Evolutionary conservation across 92 coral and sea anemone genomes (phyloP).

Genomic region (Desmophyllum pertusum): DNA sequence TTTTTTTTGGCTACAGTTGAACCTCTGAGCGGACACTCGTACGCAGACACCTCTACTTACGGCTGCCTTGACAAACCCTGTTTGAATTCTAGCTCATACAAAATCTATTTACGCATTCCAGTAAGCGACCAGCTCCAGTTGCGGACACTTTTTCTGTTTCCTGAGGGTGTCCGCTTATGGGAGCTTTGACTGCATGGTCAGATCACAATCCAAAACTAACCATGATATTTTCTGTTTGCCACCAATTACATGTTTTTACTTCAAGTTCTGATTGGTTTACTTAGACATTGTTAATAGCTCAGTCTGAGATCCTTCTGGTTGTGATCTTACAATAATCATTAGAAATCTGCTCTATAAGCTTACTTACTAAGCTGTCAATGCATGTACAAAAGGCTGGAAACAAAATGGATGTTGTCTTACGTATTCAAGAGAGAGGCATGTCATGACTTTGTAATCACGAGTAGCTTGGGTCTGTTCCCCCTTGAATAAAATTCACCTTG

Average conservation of each 20-base stretch:
- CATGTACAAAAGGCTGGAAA: not conserved
- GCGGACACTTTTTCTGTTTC: too few species aligned
- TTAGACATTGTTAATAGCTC: not conserved
- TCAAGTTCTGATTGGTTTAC: not conserved
- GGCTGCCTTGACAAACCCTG: too few species aligned
- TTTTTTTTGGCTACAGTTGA: too few species aligned
- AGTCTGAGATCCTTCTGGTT: not conserved
- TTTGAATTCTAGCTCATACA: too few species aligned
- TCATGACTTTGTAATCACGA: not conserved
- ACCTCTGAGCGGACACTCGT: too few species aligned
- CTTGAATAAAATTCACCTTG: conserved; percentile 10
- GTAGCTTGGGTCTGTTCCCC: not conserved
- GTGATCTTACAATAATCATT: not conserved
- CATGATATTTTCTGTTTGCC: not conserved
- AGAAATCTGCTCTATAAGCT: not conserved
- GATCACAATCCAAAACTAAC: too few species aligned
- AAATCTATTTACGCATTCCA: too few species aligned
- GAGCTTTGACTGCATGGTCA: too few species aligned
- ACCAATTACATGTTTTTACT: not conserved
- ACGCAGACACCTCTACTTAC: too few species aligned
- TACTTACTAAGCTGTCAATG: not conserved
- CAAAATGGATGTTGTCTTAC: not conserved
- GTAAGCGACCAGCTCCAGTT: too few species aligned
- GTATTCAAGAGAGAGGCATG: not conserved
- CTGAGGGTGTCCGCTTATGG: too few species aligned